Base-by-base conservation (phyloP, 2,888 invertebrate genomes). In the Caradrina clavipalpis region DNA sequence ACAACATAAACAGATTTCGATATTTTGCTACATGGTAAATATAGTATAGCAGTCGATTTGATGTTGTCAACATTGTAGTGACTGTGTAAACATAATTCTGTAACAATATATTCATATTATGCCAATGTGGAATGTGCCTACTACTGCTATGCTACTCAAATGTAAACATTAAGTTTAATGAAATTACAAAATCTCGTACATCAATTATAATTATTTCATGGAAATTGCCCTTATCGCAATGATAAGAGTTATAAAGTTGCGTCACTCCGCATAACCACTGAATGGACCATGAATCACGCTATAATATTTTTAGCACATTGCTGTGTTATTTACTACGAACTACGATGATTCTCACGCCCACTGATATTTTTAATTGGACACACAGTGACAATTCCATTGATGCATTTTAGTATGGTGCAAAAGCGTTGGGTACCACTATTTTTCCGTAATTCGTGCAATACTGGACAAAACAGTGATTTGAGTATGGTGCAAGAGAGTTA, bases 281-380 rank as follows among this genome's bases (percentile, higher is more conserved):
- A 94, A 94, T 93, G 93, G 87, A 82, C 77, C 84, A 87, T 95
- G 94, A 94, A 89, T 95, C 94, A 95, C 86, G 85, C 83, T 70
- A 76, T 85, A 91, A 88, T 94, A 94, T 93, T 92, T 93, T 92
- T 93, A 93, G 92, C 87, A 69, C 82, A 82, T 82, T 86, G 86
- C 84, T 90, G 87, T 88, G 86, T 86, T 88, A 91, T 92, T 94
- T 94, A 94, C 93, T 94, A 94, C 90, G 90, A 90, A 92, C 85
- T 85, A 89, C 89, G 87, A 88, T 90, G 84, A 89, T 89, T 90
- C 89, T 86, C 87, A 90, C 89, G 88, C 89, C 84, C 80, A 86
- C 86, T 70, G 79, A 82, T 83, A 83, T 85, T 84, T 87, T 88
- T 88, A 87, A 88, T 86, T 86, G 80, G 64, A 73, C 72, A 70